phyloP scores from a whole-genome alignment of 2,888 invertebrate genomes.

The Pollenia griseotomentosa region DNA sequence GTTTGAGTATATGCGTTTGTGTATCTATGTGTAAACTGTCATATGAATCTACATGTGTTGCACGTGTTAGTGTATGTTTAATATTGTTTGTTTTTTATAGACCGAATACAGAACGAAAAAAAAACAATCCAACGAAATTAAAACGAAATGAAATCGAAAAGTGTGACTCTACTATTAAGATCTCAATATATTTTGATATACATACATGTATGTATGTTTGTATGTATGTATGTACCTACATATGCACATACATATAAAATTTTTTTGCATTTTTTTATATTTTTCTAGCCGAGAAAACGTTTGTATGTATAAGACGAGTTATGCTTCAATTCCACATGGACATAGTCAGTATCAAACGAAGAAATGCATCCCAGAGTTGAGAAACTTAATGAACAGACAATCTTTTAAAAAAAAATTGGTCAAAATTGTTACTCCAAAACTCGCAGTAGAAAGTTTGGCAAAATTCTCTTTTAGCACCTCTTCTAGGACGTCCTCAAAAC shows the following conservation, averaged over 20 bases:
- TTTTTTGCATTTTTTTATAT: not conserved
- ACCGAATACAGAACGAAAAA: slow-evolving; percentile 15
- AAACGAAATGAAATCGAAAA: slow-evolving; percentile 65
- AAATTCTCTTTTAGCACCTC: no score
- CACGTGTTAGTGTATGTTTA: slow-evolving; percentile 30
- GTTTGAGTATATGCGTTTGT: not conserved
- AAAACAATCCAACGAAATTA: slow-evolving; percentile 27
- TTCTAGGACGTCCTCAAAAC: no score
- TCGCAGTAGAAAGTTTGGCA: no score
- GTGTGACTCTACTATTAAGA: slow-evolving; percentile 58
- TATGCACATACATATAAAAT: no score
- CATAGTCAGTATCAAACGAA: not conserved
- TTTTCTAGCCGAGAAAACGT: slow-evolving; percentile 30
- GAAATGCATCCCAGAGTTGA: slow-evolving; percentile 41
- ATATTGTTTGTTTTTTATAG: slow-evolving; percentile 39
- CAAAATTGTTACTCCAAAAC: slow-evolving; percentile 11
- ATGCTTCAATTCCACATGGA: slow-evolving; percentile 54
- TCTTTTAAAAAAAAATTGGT: no score
- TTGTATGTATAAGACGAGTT: slow-evolving; percentile 24
- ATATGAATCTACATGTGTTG: slow-evolving; percentile 14
- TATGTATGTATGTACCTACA: no score
- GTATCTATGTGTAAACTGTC: slow-evolving; percentile 9
- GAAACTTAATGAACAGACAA: not conserved
- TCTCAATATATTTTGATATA: slow-evolving; percentile 41
- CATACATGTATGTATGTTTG: not conserved